Percentiles rank a stretch among this genome's conserved stretches.
Conservation (phyloP, 2,797 vertebrate species). For the Prunella strophiata region DNA sequence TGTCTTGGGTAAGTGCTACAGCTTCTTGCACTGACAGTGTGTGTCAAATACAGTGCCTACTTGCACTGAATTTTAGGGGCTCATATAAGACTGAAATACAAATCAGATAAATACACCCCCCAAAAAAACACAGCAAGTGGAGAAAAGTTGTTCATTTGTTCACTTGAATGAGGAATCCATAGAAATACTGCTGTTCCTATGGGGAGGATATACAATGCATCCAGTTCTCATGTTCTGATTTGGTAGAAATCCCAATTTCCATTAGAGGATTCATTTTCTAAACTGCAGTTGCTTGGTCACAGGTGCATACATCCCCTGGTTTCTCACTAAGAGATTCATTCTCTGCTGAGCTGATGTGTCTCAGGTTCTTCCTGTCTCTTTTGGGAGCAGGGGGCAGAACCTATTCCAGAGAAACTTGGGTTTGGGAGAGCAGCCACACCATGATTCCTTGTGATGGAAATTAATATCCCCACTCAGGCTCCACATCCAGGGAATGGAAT, state of each 20-base stretch:
- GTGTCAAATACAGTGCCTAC: neutral
- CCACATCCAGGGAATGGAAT: neutral
- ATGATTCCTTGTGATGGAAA: neutral
- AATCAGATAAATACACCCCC: neutral
- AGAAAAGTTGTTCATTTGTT: neutral
- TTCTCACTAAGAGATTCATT: neutral
- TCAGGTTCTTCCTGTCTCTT: neutral
- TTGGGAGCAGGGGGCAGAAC: neutral
- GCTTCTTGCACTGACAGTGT: neutral
- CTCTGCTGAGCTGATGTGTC: neutral
- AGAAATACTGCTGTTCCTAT: neutral
- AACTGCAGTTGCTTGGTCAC: neutral
- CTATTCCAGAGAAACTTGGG: accelerated
- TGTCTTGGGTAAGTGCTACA: neutral
- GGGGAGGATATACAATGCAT: neutral
- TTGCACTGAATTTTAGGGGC: neutral
- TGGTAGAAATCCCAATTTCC: neutral
- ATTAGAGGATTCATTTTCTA: neutral
- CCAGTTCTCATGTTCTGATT: neutral
- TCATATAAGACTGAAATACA: neutral
- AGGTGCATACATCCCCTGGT: neutral
- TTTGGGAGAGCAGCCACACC: neutral
- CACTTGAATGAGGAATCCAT: neutral
- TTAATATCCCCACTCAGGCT: neutral
- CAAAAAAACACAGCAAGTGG: neutral